Evolutionary conservation across 2,113 vertebrate genomes (phyloP), one percentile per base, ranked within the genome.

Genomic region (Rhinolophus ferrumequinum): DNA sequence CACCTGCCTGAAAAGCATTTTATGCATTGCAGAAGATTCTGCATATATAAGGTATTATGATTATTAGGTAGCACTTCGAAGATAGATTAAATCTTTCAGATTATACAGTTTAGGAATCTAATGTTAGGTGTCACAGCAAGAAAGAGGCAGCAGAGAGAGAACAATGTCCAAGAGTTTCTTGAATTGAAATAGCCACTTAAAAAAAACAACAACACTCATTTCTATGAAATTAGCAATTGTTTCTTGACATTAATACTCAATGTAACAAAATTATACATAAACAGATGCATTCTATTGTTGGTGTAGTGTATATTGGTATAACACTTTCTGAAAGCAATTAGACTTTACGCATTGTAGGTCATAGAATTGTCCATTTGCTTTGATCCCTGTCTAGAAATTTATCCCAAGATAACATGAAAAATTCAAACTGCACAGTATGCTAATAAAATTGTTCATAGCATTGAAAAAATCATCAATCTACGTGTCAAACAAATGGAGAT

Each of bases 401-500:
- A 41, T 92, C 84, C n/a, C 6, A 47, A 85, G 35, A 41, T 87
- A 94, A 80, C 94, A 62, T 79, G 67, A 52, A 94, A 81, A 81
- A 69, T 86, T 24, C 13, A 69, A 26, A 62, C 24, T 89, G 35
- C 15, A 75, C 24, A 76, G 69, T n/a, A 64, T 81, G 58, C 66
- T 80, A 66, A 80, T 69, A 13, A 80, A 94, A 58, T 69, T 85
- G 41, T 83, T 93, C 33, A 64, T 35, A 73, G 41, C 19, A 3
- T 12, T 80, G 84, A 64, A 35, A 58, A 50, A 72, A 5, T 41
- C 41, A 76, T 67, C 35, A 16, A 67, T 14, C 28, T 44, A 75
- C 52, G 75, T 54, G n/a, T 73, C 50, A 92, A 72, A 92, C 38
- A 85, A 75, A 88, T 77, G 15, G 26, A 62, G 54, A 89, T 50